These are phyloP conservation scores for Drosophila guanche DNA, from an alignment of 1,140 invertebrate genomes.

Conservation along the genomic window DNA sequence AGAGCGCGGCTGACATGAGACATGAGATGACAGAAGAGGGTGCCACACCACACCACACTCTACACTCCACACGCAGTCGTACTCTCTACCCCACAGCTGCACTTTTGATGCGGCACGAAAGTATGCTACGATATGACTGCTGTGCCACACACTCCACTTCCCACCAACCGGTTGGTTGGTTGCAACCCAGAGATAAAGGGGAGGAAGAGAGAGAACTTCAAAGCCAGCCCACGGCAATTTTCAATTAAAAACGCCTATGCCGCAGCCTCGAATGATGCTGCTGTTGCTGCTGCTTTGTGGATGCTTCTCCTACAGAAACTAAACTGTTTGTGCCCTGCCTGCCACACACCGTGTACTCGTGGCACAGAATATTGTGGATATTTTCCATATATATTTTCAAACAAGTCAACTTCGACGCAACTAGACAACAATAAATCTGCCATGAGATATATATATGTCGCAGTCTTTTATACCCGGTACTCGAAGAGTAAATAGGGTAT, in stretches of 20 bases:
- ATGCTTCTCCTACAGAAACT: constrained; percentile 5
- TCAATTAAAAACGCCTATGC: constrained; percentile 79
- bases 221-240: constrained; percentile 74
- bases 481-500: too few relatives aligned
- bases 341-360: too few relatives aligned
- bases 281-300: constrained; percentile 13
- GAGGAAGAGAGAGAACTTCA: constrained; percentile 54
- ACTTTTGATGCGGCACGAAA: constrained; percentile 48
- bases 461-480: too few relatives aligned
- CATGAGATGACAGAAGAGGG: constrained; percentile 24
- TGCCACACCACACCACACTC: constrained; percentile 11
- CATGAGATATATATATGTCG: too few relatives aligned
- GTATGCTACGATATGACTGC: constrained; percentile 47
- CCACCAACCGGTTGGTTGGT: too few relatives aligned
- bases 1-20: constrained; percentile 31
- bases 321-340: constrained; percentile 12
- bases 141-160: neutral
- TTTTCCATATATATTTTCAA: too few relatives aligned
- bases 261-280: constrained; percentile 10
- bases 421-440: too few relatives aligned
- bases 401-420: too few relatives aligned
- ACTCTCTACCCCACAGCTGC: constrained; percentile 21
- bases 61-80: neutral
- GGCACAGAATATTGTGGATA: too few relatives aligned
- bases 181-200: neutral